Conservation (phyloP, 2,888 invertebrate species). For the Scaptomyza flava region DNA sequence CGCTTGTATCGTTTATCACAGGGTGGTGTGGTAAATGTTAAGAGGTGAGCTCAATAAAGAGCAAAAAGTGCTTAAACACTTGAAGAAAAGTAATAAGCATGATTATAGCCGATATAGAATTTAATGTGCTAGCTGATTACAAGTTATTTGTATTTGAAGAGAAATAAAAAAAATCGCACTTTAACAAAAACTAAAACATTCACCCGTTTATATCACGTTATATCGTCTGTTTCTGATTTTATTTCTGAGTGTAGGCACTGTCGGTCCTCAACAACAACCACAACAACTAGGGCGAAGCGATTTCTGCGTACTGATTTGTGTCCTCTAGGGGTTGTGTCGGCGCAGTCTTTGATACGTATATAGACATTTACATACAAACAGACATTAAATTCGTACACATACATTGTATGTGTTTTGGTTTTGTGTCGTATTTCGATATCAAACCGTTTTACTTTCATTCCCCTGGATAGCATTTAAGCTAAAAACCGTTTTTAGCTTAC, state of each 20-base stretch:
- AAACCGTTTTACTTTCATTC: slow-evolving; percentile 2
- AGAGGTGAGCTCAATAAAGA: slow-evolving; percentile 31
- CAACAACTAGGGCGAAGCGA: slow-evolving; percentile 3
- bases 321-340: slow-evolving; percentile 26
- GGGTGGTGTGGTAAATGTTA: slow-evolving; percentile 16
- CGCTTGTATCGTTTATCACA: not conserved
- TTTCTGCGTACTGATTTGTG: slow-evolving; percentile 30
- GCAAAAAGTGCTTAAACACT: slow-evolving; percentile 11
- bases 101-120: not conserved
- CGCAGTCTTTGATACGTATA: slow-evolving; percentile 3
- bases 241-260: slow-evolving; percentile 2
- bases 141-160: not conserved
- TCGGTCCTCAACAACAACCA: slow-evolving; percentile 4
- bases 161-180: too few relatives aligned
- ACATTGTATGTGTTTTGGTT: not conserved
- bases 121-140: not conserved
- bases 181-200: not conserved
- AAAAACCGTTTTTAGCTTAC: not conserved
- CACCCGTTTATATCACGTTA: not conserved
- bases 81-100: not conserved
- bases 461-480: slow-evolving; percentile 32
- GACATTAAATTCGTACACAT: not conserved
- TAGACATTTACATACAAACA: not conserved
- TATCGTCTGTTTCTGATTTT: not conserved
- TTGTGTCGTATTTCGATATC: slow-evolving; percentile 5